These are phyloP conservation scores for Trachops cirrhosus DNA, from an alignment of 2,797 vertebrate species.

Conservation along the genomic window DNA sequence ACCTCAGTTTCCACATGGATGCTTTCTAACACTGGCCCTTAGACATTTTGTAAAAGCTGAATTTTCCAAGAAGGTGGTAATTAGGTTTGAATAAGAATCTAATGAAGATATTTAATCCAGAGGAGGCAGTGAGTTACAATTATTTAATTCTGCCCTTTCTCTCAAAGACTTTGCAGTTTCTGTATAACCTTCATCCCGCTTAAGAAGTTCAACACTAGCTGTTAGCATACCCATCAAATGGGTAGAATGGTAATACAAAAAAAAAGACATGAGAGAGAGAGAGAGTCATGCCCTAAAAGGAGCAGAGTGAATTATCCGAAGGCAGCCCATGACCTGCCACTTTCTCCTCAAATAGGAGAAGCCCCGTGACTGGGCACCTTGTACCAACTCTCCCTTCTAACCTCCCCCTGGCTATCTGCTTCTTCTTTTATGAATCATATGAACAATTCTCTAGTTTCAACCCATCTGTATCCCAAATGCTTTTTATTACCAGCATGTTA, in stretches of 20 bases:
- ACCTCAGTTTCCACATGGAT: background rate
- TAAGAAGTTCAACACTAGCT: background rate
- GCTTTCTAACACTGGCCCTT: constrained; percentile 26
- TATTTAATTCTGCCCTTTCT: constrained; percentile 33
- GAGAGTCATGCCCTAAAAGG: background rate
- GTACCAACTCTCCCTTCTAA: background rate
- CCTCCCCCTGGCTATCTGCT: background rate
- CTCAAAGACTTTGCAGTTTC: constrained; percentile 18
- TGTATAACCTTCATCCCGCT: background rate
- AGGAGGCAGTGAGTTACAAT: constrained; percentile 11
- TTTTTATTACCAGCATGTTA: background rate
- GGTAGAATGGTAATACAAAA: background rate
- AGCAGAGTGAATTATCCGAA: background rate
- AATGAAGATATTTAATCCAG: constrained; percentile 39
- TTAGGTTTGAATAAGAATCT: constrained; percentile 48
- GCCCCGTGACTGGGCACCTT: background rate
- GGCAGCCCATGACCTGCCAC: background rate
- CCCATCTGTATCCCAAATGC: background rate
- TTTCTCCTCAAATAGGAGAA: background rate
- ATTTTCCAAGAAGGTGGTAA: constrained; percentile 42
- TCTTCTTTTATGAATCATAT: background rate
- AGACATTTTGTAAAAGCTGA: background rate
- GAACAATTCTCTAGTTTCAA: background rate
- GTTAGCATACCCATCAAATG: background rate
- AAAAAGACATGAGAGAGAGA: background rate